Conservation (phyloP, 2,888 invertebrate species). For the Melanostoma scalare region DNA sequence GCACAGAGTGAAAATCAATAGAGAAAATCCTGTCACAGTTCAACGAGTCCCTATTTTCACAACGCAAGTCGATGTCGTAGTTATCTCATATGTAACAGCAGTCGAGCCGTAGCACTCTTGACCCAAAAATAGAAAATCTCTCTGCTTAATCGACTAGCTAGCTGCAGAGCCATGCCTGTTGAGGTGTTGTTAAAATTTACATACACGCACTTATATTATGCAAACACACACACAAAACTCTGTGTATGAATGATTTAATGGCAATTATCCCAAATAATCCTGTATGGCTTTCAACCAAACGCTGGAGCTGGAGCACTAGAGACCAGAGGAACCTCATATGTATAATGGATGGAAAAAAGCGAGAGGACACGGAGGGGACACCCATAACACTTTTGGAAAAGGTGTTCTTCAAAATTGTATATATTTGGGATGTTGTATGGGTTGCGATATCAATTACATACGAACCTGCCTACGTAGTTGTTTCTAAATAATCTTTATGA, state of each 20-base stretch:
- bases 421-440: slow-evolving; percentile 1
- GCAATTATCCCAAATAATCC: slow-evolving; percentile 34
- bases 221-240: background rate
- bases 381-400: slow-evolving; percentile 1
- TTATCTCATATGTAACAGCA: slow-evolving; percentile 23
- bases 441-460: slow-evolving; percentile 24
- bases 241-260: slow-evolving; percentile 24
- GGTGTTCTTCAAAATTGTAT: slow-evolving; percentile 12
- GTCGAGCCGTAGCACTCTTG: background rate
- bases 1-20: slow-evolving; percentile 22
- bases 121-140: slow-evolving; percentile 30
- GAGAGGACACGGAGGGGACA: too few species aligned
- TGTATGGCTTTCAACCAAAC: background rate
- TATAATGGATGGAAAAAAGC: too few species aligned
- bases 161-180: background rate
- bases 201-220: background rate
- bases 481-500: slow-evolving; percentile 24
- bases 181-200: slow-evolving; percentile 3
- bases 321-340: background rate
- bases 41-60: slow-evolving; percentile 4
- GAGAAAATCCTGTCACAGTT: slow-evolving; percentile 22
- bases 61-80: slow-evolving; percentile 5
- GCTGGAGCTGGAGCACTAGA: background rate
- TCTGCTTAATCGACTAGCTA: slow-evolving; percentile 22
- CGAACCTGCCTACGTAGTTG: slow-evolving; percentile 9